Conservation (phyloP, 2,888 invertebrate genomes). For the Elgonia sp. region DNA sequence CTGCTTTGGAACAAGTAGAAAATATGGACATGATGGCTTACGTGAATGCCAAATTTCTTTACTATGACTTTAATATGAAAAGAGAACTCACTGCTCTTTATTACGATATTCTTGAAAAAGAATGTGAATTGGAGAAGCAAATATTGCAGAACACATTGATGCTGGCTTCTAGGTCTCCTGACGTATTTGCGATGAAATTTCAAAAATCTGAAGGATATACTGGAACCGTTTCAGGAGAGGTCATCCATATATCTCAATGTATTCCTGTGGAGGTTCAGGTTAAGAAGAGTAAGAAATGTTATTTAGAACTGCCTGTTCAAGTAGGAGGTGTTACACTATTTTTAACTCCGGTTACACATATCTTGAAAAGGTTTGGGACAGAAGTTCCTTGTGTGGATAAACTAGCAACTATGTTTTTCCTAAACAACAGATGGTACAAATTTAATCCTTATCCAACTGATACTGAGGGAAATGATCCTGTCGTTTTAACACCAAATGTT, state of each 20-base stretch:
- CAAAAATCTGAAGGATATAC: constrained; percentile 78
- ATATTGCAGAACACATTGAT: constrained; percentile 77
- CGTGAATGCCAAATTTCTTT: constrained; percentile 79
- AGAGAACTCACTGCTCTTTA: constrained; percentile 70
- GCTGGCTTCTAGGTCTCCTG: constrained; percentile 75
- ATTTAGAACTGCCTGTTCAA: constrained; percentile 32
- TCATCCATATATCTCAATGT: constrained; percentile 79
- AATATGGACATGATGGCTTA: constrained; percentile 74
- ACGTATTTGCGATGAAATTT: constrained; percentile 76
- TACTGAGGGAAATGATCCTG: background rate
- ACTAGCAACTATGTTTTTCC: constrained; percentile 12
- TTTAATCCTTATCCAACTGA: constrained; percentile 1
- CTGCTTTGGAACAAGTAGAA: no score
- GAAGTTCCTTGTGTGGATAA: constrained; percentile 4
- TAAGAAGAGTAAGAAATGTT: constrained; percentile 73
- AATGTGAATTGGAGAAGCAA: constrained; percentile 78
- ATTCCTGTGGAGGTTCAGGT: constrained; percentile 75
- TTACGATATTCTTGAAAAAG: constrained; percentile 74
- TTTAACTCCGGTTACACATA: constrained; percentile 32
- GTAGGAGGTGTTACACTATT: background rate
- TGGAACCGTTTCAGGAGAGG: constrained; percentile 79
- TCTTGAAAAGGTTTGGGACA: constrained; percentile 26
- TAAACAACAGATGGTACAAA: constrained; percentile 47
- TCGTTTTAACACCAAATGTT: constrained; percentile 3
- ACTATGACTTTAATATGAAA: constrained; percentile 78